Evolutionary conservation across 1,140 invertebrate genomes (phyloP).

Genomic region (Hylyphantes graminicola): DNA sequence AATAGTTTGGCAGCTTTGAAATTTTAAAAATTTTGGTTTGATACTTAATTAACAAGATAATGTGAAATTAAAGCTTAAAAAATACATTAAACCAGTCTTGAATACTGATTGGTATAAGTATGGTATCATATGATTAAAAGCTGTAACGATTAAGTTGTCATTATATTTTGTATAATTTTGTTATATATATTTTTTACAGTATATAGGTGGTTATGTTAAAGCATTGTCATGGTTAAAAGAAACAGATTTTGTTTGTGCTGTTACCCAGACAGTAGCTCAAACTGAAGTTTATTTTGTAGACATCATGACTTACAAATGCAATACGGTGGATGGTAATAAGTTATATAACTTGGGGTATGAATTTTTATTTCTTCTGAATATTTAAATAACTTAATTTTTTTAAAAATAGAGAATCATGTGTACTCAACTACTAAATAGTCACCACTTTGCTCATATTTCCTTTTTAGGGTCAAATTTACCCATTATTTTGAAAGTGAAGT

Average conservation of each 20-base stretch:
- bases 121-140: too few relatives aligned
- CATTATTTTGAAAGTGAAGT: constrained; percentile 30
- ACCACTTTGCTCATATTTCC: background rate
- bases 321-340: background rate
- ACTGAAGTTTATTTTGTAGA: constrained; percentile 35
- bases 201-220: constrained; percentile 26
- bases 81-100: too few relatives aligned
- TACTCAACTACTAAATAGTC: background rate
- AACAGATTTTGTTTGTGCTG: constrained; percentile 29
- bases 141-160: background rate
- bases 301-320: background rate
- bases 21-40: too few relatives aligned
- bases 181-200: constrained; percentile 20
- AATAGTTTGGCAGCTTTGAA: too few relatives aligned
- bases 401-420: background rate
- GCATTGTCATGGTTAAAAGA: constrained; percentile 14
- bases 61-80: too few relatives aligned
- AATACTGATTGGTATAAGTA: too few relatives aligned
- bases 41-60: too few relatives aligned
- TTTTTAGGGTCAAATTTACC: constrained; percentile 19
- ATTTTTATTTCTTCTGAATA: background rate
- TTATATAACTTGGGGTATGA: constrained; percentile 20
- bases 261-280: background rate
- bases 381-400: background rate
- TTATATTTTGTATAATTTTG: background rate